Evolutionary conservation across 2,113 vertebrate species (phyloP), one percentile per base, ranked within the genome.

Genomic region (Saccopteryx leptura): DNA sequence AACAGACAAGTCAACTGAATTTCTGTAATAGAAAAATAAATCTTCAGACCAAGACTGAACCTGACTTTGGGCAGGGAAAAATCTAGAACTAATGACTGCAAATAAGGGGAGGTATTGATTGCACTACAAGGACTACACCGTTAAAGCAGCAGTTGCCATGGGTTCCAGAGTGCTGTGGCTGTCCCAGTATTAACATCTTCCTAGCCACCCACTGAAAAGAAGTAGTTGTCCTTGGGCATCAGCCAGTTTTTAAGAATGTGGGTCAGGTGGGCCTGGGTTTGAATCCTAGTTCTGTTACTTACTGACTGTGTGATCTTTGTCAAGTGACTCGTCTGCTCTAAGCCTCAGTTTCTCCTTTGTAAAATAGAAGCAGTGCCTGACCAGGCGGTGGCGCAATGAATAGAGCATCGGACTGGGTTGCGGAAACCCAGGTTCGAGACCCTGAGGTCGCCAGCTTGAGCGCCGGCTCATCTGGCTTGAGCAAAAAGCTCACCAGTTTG

Each of bases 21-120:
- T 94, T 88, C 88, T 74, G 12, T 71, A 50, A 88, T 9, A 74
- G 33, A 75, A 80, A 93, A 74, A 58, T 68, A 81, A 76, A 80
- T 87, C 75, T 78, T 82, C 79, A 83, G 50, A 78, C 61, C 6
- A n/a, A 88, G 39, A 15, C 3, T 1, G 82, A 76, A 23, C 58
- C 54, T 15, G 58, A 60, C 79, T 96, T 86, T n/a, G 63, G n/a
- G 9, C 39, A 9, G 78, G 28, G 78, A 78, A 23, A 63, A 93
- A 68, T 87, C 65, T 31, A 69, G 60, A 66, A n/a, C 68, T 80
- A 76, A 81, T 14, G 14, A 46, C 14, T 58, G 14, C 58, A 31
- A 63, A 76, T 88, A 48, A 94, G 80, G 68, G 46, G 46, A 63
- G 23, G 50, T 74, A 60, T 21, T 81, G 78, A 68, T 28, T n/a